Evolutionary conservation across 1,140 invertebrate species (phyloP).

Genomic region (Battus philenor): DNA sequence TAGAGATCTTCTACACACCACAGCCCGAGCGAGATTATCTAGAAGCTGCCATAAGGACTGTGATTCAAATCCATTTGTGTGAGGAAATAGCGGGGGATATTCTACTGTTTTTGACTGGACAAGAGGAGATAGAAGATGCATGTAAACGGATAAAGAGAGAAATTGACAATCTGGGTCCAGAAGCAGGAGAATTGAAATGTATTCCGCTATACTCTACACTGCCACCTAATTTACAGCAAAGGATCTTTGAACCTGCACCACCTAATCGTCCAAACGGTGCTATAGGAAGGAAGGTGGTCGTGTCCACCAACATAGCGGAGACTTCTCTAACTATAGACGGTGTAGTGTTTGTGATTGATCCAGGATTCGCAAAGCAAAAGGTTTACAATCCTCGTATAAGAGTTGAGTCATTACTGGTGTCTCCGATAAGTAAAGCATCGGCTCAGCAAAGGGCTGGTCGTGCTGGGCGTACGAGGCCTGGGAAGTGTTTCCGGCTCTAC

Average conservation of each 20-base stretch:
- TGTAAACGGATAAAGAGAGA: slow-evolving; percentile 98
- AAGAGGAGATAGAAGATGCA: slow-evolving; percentile 99
- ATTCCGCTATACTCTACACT: slow-evolving; percentile 99
- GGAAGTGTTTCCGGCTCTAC: slow-evolving; percentile 99
- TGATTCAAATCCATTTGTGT: slow-evolving; percentile 99
- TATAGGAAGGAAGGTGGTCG: slow-evolving; percentile 95
- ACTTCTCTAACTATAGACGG: slow-evolving; percentile 99
- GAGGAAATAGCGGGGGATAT: slow-evolving; percentile 97
- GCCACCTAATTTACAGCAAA: slow-evolving; percentile 97
- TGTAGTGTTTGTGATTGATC: slow-evolving; percentile 99
- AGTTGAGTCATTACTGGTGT: slow-evolving; percentile 98
- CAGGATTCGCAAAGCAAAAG: slow-evolving; percentile 99
- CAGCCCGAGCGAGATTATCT: slow-evolving; percentile 99
- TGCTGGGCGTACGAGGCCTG: slow-evolving; percentile 96
- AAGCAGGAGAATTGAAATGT: slow-evolving; percentile 98
- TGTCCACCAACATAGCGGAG: slow-evolving; percentile 99
- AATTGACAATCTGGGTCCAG: slow-evolving; percentile 96
- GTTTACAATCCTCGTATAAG: slow-evolving; percentile 75
- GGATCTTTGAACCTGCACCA: slow-evolving; percentile 96
- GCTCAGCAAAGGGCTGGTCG: slow-evolving; percentile 98
- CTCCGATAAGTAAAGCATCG: slow-evolving; percentile 99
- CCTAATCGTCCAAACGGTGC: slow-evolving; percentile 95
- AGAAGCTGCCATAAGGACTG: slow-evolving; percentile 98
- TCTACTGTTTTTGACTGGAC: slow-evolving; percentile 95
- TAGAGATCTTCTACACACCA: slow-evolving; percentile 97